Conservation (phyloP, 2,113 vertebrate species). For the Psittacula cyanocephala region DNA sequence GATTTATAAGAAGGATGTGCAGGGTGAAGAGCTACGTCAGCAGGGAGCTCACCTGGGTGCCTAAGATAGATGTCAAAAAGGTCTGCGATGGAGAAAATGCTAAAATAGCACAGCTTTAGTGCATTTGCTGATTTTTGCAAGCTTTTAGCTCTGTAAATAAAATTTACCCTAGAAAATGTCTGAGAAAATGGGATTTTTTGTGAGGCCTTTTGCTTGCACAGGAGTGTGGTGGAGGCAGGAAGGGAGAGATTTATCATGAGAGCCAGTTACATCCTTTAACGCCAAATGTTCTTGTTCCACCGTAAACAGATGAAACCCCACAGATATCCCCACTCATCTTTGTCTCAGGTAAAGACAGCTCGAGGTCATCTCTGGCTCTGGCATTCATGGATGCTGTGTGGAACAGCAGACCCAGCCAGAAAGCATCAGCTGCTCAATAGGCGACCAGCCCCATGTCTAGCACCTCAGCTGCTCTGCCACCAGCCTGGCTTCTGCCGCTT, state of each 20-base stretch:
- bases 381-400: neutral
- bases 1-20: neutral
- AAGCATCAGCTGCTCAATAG: neutral
- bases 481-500: neutral
- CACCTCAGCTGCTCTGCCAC: neutral
- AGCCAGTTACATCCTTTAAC: neutral
- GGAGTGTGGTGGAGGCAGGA: neutral
- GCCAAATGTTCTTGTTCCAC: neutral
- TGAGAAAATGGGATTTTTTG: neutral
- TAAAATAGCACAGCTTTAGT: neutral
- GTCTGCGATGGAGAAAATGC: neutral
- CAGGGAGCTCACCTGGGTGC: neutral
- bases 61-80: neutral
- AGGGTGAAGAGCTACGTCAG: neutral
- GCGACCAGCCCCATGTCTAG: neutral
- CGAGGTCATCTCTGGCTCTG: neutral
- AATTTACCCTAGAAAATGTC: neutral
- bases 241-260: neutral
- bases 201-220: neutral
- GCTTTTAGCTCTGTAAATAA: neutral
- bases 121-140: neutral
- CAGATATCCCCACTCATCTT: rapidly evolving
- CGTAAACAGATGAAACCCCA: neutral
- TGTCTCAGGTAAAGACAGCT: neutral
- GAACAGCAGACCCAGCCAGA: neutral